Conservation (phyloP, 1,140 invertebrate genomes). For the Atopsyche davidsoni region DNA sequence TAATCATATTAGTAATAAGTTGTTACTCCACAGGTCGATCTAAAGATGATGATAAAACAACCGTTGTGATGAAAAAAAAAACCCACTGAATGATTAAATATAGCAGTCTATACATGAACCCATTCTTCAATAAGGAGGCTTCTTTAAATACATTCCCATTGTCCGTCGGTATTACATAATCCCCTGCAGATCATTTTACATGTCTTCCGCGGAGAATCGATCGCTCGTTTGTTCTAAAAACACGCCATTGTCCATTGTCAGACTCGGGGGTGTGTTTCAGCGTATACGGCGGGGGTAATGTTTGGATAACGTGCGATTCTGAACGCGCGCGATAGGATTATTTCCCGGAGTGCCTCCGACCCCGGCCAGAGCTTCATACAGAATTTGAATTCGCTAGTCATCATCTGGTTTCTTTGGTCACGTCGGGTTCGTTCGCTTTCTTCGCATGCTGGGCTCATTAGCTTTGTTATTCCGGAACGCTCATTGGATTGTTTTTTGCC, state of each 20-base stretch:
- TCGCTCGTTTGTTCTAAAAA: slow-evolving; percentile 19
- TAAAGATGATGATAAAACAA: too few species aligned
- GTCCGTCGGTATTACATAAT: slow-evolving; percentile 1
- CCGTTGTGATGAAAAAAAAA: too few species aligned
- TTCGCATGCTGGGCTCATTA: slow-evolving; percentile 9
- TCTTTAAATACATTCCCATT: too few species aligned
- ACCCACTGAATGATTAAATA: too few species aligned
- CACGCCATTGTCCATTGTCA: slow-evolving; percentile 6
- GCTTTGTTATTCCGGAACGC: slow-evolving; percentile 6
- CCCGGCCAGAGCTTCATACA: too few species aligned
- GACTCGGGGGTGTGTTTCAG: background rate
- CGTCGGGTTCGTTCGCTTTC: background rate
- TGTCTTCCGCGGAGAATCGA: slow-evolving; percentile 9
- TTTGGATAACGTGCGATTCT: slow-evolving; percentile 20
- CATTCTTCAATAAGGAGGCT: too few species aligned
- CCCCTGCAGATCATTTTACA: background rate
- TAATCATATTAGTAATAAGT: too few species aligned
- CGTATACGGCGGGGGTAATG: slow-evolving; percentile 8
- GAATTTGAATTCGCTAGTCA: background rate
- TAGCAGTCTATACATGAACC: too few species aligned
- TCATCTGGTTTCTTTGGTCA: background rate
- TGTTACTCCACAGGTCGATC: too few species aligned
- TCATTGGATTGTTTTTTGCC: background rate
- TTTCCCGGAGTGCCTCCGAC: too few species aligned
- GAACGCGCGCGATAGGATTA: too few species aligned